Evolutionary conservation across 92 coral and sea anemone species (phyloP), one percentile per base, ranked within the genome.

Genomic region (Galaxea fascicularis): DNA sequence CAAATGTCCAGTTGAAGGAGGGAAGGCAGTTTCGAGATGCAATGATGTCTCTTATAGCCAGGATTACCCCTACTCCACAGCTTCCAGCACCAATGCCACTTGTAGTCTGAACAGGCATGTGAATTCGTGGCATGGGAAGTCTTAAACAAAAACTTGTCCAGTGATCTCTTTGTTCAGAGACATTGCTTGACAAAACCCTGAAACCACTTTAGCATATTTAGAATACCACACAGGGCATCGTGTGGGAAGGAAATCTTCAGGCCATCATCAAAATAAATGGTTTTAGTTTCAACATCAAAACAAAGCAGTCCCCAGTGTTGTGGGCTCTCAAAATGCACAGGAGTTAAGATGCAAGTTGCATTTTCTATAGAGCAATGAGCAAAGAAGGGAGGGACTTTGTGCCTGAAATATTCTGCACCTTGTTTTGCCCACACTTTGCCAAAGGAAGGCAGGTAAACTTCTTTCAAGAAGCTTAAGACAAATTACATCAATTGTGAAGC

Each of bases 231-330:
- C 74, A 75, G 49, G 74, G 52, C 39, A 39, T 69, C 74, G 5
- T 28, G 20, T 9, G 26, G 52, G 18, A 18, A 24, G 74, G 11
- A 8, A 69, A 35, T 69, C 73, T 60, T 73, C 59, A 63, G 41
- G 21, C 82, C 82, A 83, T 77, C 53, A 74, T 73, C 82, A 62
- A 69, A 83, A 72, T 31, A 60, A 11, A 83, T 72, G 15, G 73
- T 74, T n/a, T 24, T 47, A 13, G 7, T 74, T 44, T 0, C 6
- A 14, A 21, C 4, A 45, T 83, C 72, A 46, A 73, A 57, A 60
- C 81, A 73, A 17, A 83, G 53, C 20, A 84, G 46, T 63, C 88
- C 88, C 88, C 75, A 84, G 75, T 84, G 88, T 52, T 83, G 73
- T 0, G 35, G 31, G 28, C 24, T 21, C 11, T 51, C 46, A 39